Base-by-base conservation (phyloP, 2,797 vertebrate species). In the Neosalanx taihuensis region DNA sequence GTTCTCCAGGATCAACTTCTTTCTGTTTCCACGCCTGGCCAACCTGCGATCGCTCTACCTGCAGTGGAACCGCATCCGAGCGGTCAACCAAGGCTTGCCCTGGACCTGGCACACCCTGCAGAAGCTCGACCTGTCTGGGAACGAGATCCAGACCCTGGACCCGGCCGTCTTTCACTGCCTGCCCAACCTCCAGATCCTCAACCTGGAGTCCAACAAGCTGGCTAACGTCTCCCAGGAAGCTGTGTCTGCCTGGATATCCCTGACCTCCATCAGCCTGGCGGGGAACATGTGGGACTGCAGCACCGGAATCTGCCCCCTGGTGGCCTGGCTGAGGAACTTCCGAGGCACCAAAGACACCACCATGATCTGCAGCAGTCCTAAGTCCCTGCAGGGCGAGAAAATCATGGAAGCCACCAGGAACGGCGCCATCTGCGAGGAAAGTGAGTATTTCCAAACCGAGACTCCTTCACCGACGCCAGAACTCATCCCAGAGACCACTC, bases 101-200 rank as follows among this genome's bases (percentile, higher is more conserved):
- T 99, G 97, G 98, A 98, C 95, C 64, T 99, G 98, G 98, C 97
- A 96, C 83, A 98, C 97, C 18, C 91, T 99, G 81, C 97, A 99
- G 85, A 99, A 97, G 89, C 93, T 99, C 85, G 98, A 99, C 90
- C 91, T 99, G 80, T 98, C 98, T 0, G 98, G 98, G 60, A 99
- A 99, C 63, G 97, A 99, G 86, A 97, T 99, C 73, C 96, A 98
- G 84, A 86, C 82, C 18, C 83, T 94, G 72, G 93, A 94, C 64
- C 95, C 97, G 0, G 96, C 96, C 64, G 97, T 97, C 37, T 99
- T 99, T 86, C 96, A 97, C 85, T 98, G 96, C 84, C 93, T 99
- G 69, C 97, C 97, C 77, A 99, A 99, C 84, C 92, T 99, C 81
- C 97, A 99, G 71, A 95, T 97, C 78, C 94, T 99, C 56, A 98